phyloP scores from a whole-genome alignment of 2,113 vertebrate genomes.

The Heloderma charlesbogerti region DNA sequence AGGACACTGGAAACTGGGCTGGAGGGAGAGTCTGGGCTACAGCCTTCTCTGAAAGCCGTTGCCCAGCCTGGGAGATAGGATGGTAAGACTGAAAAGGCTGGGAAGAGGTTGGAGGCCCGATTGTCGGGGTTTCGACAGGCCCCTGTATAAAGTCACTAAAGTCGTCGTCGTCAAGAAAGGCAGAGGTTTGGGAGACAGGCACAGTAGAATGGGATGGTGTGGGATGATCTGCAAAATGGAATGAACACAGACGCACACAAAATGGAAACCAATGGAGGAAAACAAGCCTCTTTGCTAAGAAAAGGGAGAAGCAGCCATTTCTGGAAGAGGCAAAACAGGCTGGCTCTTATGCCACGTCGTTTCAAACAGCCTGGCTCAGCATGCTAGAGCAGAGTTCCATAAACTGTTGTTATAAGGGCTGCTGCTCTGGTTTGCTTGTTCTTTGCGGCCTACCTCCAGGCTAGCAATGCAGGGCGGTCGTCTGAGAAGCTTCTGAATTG shows the following conservation, averaged over 20 bases:
- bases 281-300: conserved; percentile 30
- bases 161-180: conserved; percentile 91
- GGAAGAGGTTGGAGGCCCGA: conserved; percentile 74
- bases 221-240: conserved; percentile 94
- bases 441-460: not conserved
- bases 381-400: not conserved
- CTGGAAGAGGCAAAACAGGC: not conserved
- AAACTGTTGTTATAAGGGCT: not conserved
- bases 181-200: conserved; percentile 82
- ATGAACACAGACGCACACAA: conserved; percentile 70
- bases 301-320: not conserved
- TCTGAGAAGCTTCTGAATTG: not conserved
- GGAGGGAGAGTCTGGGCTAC: conserved; percentile 80
- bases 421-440: not conserved
- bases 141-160: conserved; percentile 99
- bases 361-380: not conserved
- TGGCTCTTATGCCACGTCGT: too few species aligned
- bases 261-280: conserved; percentile 68
- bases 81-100: conserved; percentile 77
- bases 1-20: conserved; percentile 79
- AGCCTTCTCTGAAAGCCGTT: conserved; percentile 78
- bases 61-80: conserved; percentile 73
- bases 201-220: conserved; percentile 91
- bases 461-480: not conserved
- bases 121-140: conserved; percentile 78